Evolutionary conservation across 2,797 vertebrate species (phyloP).

Genomic region (Arrhamphus sclerolepis): DNA sequence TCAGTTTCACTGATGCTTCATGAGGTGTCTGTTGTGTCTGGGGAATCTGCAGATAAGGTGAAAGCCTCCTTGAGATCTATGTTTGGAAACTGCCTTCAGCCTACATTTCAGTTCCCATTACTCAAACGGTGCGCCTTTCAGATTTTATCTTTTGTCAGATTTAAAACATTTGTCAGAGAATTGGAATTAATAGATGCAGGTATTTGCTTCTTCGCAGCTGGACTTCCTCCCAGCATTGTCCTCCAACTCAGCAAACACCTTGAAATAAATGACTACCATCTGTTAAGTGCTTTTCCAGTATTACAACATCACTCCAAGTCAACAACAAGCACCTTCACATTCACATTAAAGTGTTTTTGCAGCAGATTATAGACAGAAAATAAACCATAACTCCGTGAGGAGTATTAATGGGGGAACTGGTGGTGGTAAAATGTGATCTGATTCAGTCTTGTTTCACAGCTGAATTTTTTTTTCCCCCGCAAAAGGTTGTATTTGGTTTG

Average conservation of each 20-base stretch:
- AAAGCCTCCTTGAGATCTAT: background rate
- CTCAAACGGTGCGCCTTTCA: conserved; percentile 21
- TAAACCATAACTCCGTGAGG: background rate
- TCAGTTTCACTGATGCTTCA: conserved; percentile 19
- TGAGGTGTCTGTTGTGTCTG: conserved; percentile 20
- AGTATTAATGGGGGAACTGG: background rate
- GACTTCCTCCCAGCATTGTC: conserved; percentile 64
- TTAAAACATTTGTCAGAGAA: conserved; percentile 25
- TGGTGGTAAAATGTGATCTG: conserved; percentile 25
- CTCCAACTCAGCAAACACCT: conserved; percentile 62
- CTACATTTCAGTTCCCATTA: background rate
- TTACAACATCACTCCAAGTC: conserved; percentile 42
- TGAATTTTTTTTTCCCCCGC: conserved; percentile 27
- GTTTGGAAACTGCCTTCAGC: conserved; percentile 12
- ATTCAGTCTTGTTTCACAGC: conserved; percentile 34
- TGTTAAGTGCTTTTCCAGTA: conserved; percentile 48
- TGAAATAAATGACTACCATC: conserved; percentile 71
- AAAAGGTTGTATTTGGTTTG: conserved; percentile 70
- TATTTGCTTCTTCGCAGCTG: conserved; percentile 48
- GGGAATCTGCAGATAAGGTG: conserved; percentile 31
- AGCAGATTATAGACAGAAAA: conserved; percentile 1
- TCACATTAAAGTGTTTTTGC: conserved; percentile 1
- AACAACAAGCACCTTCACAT: conserved; percentile 21
- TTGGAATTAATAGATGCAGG: conserved; percentile 32
- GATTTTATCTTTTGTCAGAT: conserved; percentile 25